Evolutionary conservation across 2,113 vertebrate species (phyloP).

Genomic region (Hippocampus zosterae): DNA sequence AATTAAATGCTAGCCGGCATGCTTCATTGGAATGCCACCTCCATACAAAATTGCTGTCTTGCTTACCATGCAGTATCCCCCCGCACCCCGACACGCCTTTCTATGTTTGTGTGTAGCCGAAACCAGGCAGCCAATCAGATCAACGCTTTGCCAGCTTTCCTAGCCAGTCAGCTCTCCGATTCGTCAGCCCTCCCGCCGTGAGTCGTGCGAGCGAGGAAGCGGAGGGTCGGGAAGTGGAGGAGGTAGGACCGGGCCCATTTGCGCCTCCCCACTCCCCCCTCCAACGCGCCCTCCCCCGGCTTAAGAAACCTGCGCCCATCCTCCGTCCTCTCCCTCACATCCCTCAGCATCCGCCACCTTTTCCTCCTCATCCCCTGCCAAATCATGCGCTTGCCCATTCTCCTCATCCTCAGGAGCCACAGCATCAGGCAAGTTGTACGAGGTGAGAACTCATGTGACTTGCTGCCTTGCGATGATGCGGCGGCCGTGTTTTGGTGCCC

Average conservation of each 20-base stretch:
- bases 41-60: neutral
- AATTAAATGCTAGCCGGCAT: neutral
- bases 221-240: slow-evolving; percentile 51
- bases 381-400: slow-evolving; percentile 51
- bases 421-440: slow-evolving; percentile 49
- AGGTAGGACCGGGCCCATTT: slow-evolving; percentile 46
- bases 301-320: slow-evolving; percentile 46
- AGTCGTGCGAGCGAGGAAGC: slow-evolving; percentile 41
- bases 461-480: slow-evolving; percentile 2
- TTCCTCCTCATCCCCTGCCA: slow-evolving; percentile 48
- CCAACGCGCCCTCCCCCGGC: slow-evolving; percentile 42
- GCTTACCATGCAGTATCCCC: slow-evolving; percentile 3
- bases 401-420: slow-evolving; percentile 53
- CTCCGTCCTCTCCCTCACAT: slow-evolving; percentile 42
- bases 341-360: slow-evolving; percentile 46
- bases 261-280: slow-evolving; percentile 53
- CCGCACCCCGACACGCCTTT: slow-evolving; percentile 35
- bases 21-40: neutral
- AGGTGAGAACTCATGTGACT: slow-evolving; percentile 52
- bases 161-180: slow-evolving; percentile 55
- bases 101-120: slow-evolving; percentile 61
- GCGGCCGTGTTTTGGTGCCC: slow-evolving; percentile 16
- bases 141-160: slow-evolving; percentile 60
- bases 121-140: slow-evolving; percentile 62
- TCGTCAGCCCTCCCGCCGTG: slow-evolving; percentile 39